Evolutionary conservation across 2,797 vertebrate species (phyloP).

Genomic region (Clamator glandarius): DNA sequence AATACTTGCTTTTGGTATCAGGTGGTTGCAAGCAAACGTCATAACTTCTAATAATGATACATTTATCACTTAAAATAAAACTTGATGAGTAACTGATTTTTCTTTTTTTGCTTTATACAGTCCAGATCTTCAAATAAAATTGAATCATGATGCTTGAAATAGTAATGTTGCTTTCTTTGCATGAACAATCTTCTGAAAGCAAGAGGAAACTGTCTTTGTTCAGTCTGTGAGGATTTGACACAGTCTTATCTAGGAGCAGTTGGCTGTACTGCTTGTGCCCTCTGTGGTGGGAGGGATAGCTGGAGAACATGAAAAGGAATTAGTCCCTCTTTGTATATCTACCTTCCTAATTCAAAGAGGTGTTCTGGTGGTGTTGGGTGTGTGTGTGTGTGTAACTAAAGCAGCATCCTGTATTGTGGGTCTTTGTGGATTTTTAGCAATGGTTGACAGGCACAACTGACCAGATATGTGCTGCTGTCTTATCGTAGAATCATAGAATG

Average conservation of each 20-base stretch:
- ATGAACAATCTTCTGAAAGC: not conserved
- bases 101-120: not conserved
- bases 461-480: not conserved
- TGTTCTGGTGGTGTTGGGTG: not conserved
- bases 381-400: not conserved
- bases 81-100: constrained; percentile 61
- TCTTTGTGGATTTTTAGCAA: not conserved
- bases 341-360: not conserved
- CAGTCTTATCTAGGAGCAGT: not conserved
- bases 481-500: not conserved
- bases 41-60: constrained; percentile 65
- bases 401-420: not conserved
- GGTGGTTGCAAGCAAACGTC: constrained; percentile 39
- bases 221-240: not conserved
- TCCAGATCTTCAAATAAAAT: not conserved
- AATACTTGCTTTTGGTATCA: constrained; percentile 47
- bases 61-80: constrained; percentile 65
- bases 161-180: not conserved
- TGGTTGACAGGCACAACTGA: not conserved
- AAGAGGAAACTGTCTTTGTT: not conserved
- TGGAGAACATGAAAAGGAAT: not conserved
- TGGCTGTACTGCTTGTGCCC: not conserved
- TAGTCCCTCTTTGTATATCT: not conserved
- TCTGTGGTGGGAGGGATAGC: not conserved
- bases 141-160: not conserved